These are phyloP conservation scores for Drosophila yooni DNA, from an alignment of 2,888 invertebrate genomes.

Conservation along the genomic window DNA sequence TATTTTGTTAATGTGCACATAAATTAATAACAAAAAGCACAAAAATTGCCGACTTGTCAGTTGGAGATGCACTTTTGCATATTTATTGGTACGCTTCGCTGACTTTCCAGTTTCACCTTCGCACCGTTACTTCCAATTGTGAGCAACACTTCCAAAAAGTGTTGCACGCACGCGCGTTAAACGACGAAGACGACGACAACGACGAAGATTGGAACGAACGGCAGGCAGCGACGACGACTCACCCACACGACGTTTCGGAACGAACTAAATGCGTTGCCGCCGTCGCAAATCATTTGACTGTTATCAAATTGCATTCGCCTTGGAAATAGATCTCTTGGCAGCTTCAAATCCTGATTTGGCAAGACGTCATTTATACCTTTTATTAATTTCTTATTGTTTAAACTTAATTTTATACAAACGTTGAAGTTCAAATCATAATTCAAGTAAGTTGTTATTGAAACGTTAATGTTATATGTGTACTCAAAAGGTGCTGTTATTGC, in stretches of 20 bases:
- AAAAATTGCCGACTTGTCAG: slow-evolving; percentile 23
- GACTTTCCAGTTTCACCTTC: slow-evolving; percentile 74
- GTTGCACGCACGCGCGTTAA: slow-evolving; percentile 62
- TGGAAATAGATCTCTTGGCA: neutral
- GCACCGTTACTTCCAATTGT: slow-evolving; percentile 76
- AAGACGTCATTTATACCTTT: neutral
- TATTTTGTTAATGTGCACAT: slow-evolving; percentile 15
- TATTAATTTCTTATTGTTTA: neutral
- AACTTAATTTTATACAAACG: neutral
- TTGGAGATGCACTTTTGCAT: slow-evolving; percentile 33
- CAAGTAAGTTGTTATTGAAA: slow-evolving; percentile 4
- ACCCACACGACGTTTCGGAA: slow-evolving; percentile 62
- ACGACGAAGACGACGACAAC: slow-evolving; percentile 23
- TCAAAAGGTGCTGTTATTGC: slow-evolving; percentile 19
- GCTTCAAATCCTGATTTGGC: neutral
- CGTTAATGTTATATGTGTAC: slow-evolving; percentile 1
- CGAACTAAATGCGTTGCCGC: slow-evolving; percentile 50
- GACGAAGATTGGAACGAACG: slow-evolving; percentile 10
- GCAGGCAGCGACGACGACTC: slow-evolving; percentile 38
- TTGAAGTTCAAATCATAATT: slow-evolving; percentile 9
- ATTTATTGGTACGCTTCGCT: slow-evolving; percentile 25
- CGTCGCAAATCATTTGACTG: slow-evolving; percentile 15
- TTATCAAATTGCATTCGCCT: slow-evolving; percentile 13
- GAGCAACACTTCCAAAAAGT: slow-evolving; percentile 38
- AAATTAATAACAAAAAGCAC: slow-evolving; percentile 14